These are phyloP conservation scores for Meloidogyne chitwoodi DNA, from an alignment of 1,140 invertebrate species.

Conservation along the genomic window DNA sequence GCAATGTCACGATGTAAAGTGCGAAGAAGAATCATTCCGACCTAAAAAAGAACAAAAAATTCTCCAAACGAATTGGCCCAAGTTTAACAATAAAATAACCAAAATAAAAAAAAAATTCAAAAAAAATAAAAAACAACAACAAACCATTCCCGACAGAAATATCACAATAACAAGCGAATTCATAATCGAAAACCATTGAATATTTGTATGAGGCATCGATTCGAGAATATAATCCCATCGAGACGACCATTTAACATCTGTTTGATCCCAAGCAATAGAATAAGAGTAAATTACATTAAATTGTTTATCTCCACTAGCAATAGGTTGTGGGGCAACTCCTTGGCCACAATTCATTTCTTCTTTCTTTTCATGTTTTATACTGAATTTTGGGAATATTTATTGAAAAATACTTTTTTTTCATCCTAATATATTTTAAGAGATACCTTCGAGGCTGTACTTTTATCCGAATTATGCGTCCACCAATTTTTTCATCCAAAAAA, in stretches of 20 bases:
- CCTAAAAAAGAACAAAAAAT: constrained; percentile 71
- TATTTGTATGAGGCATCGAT: constrained; percentile 95
- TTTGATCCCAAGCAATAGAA: constrained; percentile 75
- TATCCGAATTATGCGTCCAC: constrained; percentile 82
- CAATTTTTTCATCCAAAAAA: constrained; percentile 69
- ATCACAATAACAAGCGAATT: constrained; percentile 68
- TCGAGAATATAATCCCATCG: constrained; percentile 98
- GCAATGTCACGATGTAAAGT: constrained; percentile 98
- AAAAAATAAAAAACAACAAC: no score
- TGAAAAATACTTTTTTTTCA: no score
- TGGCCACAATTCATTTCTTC: constrained; percentile 64
- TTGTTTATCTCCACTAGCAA: constrained; percentile 65
- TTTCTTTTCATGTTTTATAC: constrained; percentile 59
- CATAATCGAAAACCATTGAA: constrained; percentile 85
- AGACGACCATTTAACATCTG: constrained; percentile 91
- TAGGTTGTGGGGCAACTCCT: constrained; percentile 67
- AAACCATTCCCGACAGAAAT: constrained; percentile 87
- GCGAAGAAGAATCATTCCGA: constrained; percentile 91
- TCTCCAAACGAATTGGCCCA: no score
- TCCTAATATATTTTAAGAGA: no score
- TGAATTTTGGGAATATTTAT: no score
- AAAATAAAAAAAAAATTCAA: no score
- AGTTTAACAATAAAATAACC: no score
- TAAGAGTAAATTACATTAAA: constrained; percentile 80
- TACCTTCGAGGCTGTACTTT: constrained; percentile 77